These are phyloP conservation scores for Yasuhikotakia modesta DNA, from an alignment of 2,797 vertebrate species.

Conservation along the genomic window DNA sequence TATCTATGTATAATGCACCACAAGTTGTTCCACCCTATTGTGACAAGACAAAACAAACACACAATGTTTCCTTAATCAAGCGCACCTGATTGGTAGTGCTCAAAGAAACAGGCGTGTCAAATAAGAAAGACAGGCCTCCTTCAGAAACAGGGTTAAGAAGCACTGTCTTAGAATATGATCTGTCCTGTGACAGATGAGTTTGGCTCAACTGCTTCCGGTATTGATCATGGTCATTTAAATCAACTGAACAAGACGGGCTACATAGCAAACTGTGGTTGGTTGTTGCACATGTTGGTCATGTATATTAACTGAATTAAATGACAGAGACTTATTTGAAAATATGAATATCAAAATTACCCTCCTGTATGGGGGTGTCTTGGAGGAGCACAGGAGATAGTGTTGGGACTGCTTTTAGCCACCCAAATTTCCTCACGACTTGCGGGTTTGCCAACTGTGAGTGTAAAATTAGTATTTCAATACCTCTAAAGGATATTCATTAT, in stretches of 20 bases:
- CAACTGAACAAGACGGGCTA: not conserved
- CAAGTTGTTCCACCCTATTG: not conserved
- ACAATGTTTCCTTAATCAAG: no score
- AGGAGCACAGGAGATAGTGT: not conserved
- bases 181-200: not conserved
- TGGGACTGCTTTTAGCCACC: constrained; percentile 12
- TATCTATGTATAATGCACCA: not conserved
- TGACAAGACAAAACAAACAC: not conserved
- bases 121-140: not conserved
- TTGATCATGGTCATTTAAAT: not conserved
- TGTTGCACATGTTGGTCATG: not conserved
- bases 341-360: not conserved
- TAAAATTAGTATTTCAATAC: constrained; percentile 52
- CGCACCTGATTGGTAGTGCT: no score
- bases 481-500: constrained; percentile 49
- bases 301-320: not conserved
- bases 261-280: not conserved
- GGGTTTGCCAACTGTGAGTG: constrained; percentile 27
- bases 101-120: no score
- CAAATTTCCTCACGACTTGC: constrained; percentile 15
- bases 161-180: not conserved
- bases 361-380: constrained; percentile 49
- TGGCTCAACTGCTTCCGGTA: not conserved
- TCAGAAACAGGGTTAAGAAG: no score
- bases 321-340: not conserved